Evolutionary conservation across 2,888 invertebrate species (phyloP).

Genomic region (Drymonia ruficornis): DNA sequence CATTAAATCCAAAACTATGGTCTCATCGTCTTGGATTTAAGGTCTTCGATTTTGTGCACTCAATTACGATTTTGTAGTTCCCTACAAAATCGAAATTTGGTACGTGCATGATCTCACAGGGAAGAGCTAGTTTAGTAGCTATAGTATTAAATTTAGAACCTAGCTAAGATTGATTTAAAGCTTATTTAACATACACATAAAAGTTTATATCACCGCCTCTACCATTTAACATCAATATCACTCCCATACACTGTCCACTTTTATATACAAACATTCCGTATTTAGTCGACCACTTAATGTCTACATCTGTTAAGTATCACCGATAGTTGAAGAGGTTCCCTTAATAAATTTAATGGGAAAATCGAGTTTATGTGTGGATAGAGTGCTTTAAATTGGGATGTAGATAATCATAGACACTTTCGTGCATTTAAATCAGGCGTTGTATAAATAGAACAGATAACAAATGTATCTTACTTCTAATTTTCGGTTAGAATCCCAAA

Average conservation of each 20-base stretch:
- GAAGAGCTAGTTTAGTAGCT: too few relatives aligned
- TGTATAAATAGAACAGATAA: not conserved
- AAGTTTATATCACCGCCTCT: slow-evolving; percentile 1
- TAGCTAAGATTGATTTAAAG: slow-evolving; percentile 1
- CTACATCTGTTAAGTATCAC: slow-evolving; percentile 42
- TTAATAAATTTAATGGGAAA: slow-evolving; percentile 41
- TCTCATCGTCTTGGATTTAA: too few relatives aligned
- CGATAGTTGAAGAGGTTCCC: slow-evolving; percentile 29
- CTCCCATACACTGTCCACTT: slow-evolving; percentile 3
- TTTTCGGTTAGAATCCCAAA: too few relatives aligned
- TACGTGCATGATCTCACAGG: too few relatives aligned
- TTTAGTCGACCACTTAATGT: slow-evolving; percentile 13
- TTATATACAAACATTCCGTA: slow-evolving; percentile 5
- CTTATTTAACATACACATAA: slow-evolving; percentile 2
- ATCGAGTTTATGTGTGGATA: slow-evolving; percentile 34
- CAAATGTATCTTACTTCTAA: too few relatives aligned
- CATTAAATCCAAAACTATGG: too few relatives aligned
- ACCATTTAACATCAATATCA: not conserved
- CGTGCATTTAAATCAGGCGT: not conserved
- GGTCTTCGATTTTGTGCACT: too few relatives aligned
- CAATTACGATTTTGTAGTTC: too few relatives aligned
- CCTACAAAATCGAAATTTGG: too few relatives aligned
- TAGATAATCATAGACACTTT: slow-evolving; percentile 24
- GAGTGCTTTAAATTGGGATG: slow-evolving; percentile 39
- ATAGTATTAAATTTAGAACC: too few relatives aligned